A percentile compares a stretch with the other conserved stretches of the same genome.
These are phyloP conservation scores for Ploceus nigricollis DNA, from an alignment of 2,113 vertebrate genomes.

Conservation along the genomic window DNA sequence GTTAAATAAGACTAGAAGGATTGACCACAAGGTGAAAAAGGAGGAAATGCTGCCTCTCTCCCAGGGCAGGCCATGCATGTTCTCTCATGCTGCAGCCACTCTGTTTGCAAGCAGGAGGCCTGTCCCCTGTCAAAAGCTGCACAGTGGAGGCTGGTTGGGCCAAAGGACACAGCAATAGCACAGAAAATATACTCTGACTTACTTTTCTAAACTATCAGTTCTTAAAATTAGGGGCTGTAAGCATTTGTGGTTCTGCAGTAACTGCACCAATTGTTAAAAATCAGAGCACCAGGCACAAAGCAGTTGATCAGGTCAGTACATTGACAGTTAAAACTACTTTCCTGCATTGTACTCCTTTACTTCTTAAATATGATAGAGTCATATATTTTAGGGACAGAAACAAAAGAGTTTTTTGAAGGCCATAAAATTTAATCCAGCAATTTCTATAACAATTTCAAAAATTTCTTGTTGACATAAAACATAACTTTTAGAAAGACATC, in stretches of 20 bases:
- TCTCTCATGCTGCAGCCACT: neutral
- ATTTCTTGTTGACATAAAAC: neutral
- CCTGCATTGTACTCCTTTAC: neutral
- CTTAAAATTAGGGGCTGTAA: neutral
- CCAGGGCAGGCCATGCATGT: neutral
- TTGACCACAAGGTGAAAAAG: neutral
- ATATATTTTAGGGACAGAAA: neutral
- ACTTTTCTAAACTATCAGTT: neutral
- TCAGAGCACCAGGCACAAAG: neutral
- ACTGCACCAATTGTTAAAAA: neutral
- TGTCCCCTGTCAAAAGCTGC: neutral
- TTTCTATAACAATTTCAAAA: neutral
- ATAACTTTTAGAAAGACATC: neutral
- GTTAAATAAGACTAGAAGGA: neutral
- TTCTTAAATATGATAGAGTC: neutral
- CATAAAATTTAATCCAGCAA: neutral
- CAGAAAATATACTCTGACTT: neutral
- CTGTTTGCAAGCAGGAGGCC: neutral
- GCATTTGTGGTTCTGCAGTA: neutral
- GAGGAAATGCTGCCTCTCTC: neutral
- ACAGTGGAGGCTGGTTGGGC: neutral
- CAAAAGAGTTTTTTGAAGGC: neutral
- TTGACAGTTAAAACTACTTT: neutral
- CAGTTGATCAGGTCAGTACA: neutral
- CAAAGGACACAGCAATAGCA: neutral